Evolutionary conservation across 2,113 vertebrate species (phyloP), one percentile per base, ranked within the genome.

Genomic region (Leucosticte australis): DNA sequence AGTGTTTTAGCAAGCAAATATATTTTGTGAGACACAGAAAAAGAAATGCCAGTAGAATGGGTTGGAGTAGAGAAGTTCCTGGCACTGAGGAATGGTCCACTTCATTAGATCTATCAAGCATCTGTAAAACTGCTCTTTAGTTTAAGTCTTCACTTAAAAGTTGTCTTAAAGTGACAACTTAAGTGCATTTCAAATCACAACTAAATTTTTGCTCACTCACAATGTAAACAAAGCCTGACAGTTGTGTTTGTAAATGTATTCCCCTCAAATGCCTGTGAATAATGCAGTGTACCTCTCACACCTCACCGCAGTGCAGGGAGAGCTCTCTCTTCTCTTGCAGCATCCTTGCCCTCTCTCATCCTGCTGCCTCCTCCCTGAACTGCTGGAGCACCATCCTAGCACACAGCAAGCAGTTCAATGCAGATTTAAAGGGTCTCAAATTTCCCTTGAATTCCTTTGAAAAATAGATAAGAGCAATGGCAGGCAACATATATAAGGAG

Each of bases 381-480:
- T 2, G 3, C 33, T 47, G 24, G 52, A 70, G 15, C 3, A 8
- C 31, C 68, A 37, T 13, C 37, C 44, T 26, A 41, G 62, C 52
- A 77, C 33, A 52, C 0, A 0, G 55, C 18, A 69, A 39, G 67
- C 26, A 37, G 42, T 28, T 0, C 28, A 60, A 77, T 5, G 10
- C 30, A 86, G 64, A 87, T 87, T 53, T 73, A 65, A 89, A 86
- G 33, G 13, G 41, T 13, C n/a, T 39, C 35, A 46, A 35, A 27
- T 83, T 53, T 70, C 57, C 33, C 37, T 30, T 87, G 55, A 80
- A n/a, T 69, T 80, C 15, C 10, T 17, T 47, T 70, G 60, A 68
- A 75, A 95, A 80, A 78, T 0, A 56, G 11, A 42, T 44, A 42
- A 37, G 33, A 90, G 52, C 62, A 65, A 57, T 46, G 23, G 5